Evolutionary conservation across 64 coral and sea anemone genomes (phyloP), one percentile per base, ranked within the genome.

Genomic region (Stylophora pistillata): DNA sequence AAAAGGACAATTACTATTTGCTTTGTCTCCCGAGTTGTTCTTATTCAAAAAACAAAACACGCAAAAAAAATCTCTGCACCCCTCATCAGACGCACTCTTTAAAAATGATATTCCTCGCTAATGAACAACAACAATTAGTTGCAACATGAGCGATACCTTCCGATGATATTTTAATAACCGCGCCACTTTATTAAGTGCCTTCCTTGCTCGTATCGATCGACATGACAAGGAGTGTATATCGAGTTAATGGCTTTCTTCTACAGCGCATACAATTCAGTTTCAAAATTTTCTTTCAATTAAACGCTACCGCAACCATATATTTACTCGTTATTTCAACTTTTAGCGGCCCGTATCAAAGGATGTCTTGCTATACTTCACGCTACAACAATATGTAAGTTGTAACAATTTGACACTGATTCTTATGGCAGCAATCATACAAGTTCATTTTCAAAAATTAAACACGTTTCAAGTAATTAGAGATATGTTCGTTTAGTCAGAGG

Each of bases 111-210:
- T 66, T 66, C 25, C 63, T 55, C 56, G 15, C 15, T 59, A 33
- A 63, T 23, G 60, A 68, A 68, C 17, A 26, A 21, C 64, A 53
- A 68, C 32, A 69, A 34, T 77, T 69, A 53, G 80, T 47, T 83
- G 33, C 17, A 83, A 53, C 59, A 68, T 66, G n/a, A 82, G 26
- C 53, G 80, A 83, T 83, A 53, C 37, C 61, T 82, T 82, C 79
- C 59, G 79, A 60, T 82, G 41, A 82, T 66, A 62, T 82, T 64
- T 65, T 52, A 41, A 82, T 82, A 16, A 60, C 20, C 20, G 79
- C 20, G 37, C 37, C 37, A 82, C 56, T 65, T 82, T 58, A 82
- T 82, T 82, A 82, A 82, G 79, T 65, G 79, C 27, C 79, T 52
- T 82, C 30, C 59, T 55, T 47, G 31, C 58, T 26, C 21, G 13